Evolutionary conservation across 1,140 invertebrate species (phyloP).

Genomic region (Orius insidiosus): DNA sequence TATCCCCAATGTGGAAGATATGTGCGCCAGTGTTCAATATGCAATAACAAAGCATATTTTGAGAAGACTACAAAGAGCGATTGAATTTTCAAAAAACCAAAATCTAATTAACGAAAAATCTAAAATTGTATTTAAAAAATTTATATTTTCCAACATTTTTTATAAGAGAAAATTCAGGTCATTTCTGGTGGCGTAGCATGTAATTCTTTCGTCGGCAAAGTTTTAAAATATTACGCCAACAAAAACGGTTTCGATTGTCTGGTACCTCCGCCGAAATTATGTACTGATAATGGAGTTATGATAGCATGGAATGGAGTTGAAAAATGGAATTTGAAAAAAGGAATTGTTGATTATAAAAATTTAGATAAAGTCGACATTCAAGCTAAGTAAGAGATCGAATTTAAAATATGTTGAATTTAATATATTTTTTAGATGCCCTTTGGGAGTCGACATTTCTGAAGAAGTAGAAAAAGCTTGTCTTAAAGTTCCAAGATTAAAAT

Average conservation of each 20-base stretch:
- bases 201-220: constrained; percentile 63
- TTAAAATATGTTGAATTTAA: constrained; percentile 4
- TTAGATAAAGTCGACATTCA: constrained; percentile 32
- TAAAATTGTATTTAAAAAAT: neutral
- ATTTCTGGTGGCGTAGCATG: constrained; percentile 92
- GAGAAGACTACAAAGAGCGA: constrained; percentile 62
- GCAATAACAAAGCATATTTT: constrained; percentile 60
- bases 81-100: constrained; percentile 48
- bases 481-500: constrained; percentile 39
- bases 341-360: constrained; percentile 29
- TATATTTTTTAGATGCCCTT: constrained; percentile 25
- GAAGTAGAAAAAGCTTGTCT: constrained; percentile 34
- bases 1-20: constrained; percentile 60
- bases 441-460: constrained; percentile 37
- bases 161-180: constrained; percentile 32
- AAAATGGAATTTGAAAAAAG: constrained; percentile 32
- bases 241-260: constrained; percentile 44
- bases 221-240: constrained; percentile 47
- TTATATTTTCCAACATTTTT: constrained; percentile 6
- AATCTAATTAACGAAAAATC: constrained; percentile 25
- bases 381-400: constrained; percentile 19
- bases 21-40: constrained; percentile 73
- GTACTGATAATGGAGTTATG: constrained; percentile 97
- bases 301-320: constrained; percentile 96
- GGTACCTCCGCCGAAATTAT: constrained; percentile 68